Base-by-base conservation (phyloP, 2,888 invertebrate species). In the Notodonta ziczac region DNA sequence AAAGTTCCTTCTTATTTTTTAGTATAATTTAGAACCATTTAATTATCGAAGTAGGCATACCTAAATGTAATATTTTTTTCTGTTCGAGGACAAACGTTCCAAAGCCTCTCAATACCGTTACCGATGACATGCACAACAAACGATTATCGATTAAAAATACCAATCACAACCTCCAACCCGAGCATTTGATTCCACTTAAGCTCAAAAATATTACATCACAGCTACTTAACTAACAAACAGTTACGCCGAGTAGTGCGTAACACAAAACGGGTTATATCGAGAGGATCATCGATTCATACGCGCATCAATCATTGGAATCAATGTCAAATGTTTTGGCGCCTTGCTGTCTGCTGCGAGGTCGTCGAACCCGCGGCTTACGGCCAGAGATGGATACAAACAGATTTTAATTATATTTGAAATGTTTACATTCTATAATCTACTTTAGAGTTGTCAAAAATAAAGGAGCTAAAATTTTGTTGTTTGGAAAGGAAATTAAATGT, bases 241-340 rank as follows among this genome's bases (percentile, higher is more conserved):
- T 44, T 56, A 44, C 12, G 14, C 39, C 56, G 56, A 24, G 51
- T 42, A 44, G 56, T 44, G 56, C 40, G 56, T 56, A 56, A 44
- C 39, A 40, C 56, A 13, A 44, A 39, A 54, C 54, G 16, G 40
- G 44, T 44, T 44, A 24, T 13, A 24, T 56, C 44, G 40, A 56
- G 56, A 44, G 44, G 44, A 56, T 44, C 44, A 44, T 56, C 56
- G 82, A 84, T 72, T 82, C 79, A 85, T 81, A 80, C 74, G 81
- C 82, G 81, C 74, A 90, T 90, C 86, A 88, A 88, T 88, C 86
- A 87, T 72, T 71, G 65, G 77, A 77, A 81, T 82, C 84, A 82
- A 78, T 83, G 82, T 78, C 80, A 78, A 72, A 73, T 68, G 74
- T 79, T 78, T 78, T 78, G 91, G 91, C 90, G 90, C 90, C 91